Evolutionary conservation across 2,888 invertebrate genomes (phyloP).

Genomic region (Incurvaria masculella): DNA sequence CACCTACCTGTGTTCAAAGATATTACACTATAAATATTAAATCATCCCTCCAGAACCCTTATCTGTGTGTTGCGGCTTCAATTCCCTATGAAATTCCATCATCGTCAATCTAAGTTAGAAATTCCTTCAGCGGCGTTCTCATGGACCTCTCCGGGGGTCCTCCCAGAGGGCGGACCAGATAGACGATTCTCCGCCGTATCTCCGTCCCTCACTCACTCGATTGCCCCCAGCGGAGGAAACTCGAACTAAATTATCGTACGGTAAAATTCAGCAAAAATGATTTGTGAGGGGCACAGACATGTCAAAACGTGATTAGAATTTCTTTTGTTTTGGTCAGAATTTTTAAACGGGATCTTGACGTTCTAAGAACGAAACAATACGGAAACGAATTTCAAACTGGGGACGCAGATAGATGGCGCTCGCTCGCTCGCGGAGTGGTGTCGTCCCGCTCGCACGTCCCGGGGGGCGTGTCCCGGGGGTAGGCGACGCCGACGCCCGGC

Average conservation of each 20-base stretch:
- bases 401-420: background rate
- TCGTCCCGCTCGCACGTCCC: slow-evolving; percentile 50
- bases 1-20: too few relatives aligned
- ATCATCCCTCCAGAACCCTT: too few relatives aligned
- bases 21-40: too few relatives aligned
- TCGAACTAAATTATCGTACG: background rate
- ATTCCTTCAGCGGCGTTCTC: slow-evolving; percentile 35
- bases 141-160: slow-evolving; percentile 35
- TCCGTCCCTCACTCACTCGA: slow-evolving; percentile 37
- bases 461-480: slow-evolving; percentile 57
- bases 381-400: too few relatives aligned
- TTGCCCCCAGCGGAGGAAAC: background rate
- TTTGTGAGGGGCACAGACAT: too few relatives aligned
- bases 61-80: slow-evolving; percentile 38
- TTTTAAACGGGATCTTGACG: too few relatives aligned
- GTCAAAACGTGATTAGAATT: too few relatives aligned
- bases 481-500: slow-evolving; percentile 46
- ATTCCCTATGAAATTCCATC: slow-evolving; percentile 56
- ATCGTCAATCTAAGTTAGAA: slow-evolving; percentile 51
- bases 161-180: slow-evolving; percentile 42
- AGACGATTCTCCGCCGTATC: slow-evolving; percentile 36
- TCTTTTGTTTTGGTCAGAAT: too few relatives aligned
- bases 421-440: slow-evolving; percentile 21
- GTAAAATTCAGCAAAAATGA: too few relatives aligned
- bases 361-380: too few relatives aligned